These are phyloP conservation scores for Pangasius larnaudii DNA, from an alignment of 2,797 vertebrate species.

Conservation along the genomic window DNA sequence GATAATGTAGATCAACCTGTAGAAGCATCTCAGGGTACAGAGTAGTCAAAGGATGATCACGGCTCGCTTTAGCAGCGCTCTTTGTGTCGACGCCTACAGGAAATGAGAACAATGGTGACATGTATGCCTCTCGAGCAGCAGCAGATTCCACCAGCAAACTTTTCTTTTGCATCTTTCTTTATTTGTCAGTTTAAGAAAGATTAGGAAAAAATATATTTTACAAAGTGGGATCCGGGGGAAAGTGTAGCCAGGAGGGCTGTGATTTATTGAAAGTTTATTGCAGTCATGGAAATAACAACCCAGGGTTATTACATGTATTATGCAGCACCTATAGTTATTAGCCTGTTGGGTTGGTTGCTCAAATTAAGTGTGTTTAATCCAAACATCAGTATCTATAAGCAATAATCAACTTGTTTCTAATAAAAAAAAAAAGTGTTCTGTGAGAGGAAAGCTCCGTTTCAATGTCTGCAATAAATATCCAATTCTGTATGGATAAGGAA, in stretches of 20 bases:
- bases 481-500: not conserved
- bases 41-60: constrained; percentile 3
- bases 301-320: not conserved
- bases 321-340: not conserved
- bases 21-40: constrained; percentile 11
- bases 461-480: not conserved
- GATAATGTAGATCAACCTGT: not conserved
- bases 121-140: not conserved
- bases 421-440: no score
- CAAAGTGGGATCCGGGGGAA: not conserved
- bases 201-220: not conserved
- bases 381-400: not conserved
- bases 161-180: not conserved
- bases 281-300: not conserved
- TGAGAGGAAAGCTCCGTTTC: not conserved
- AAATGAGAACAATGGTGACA: constrained; percentile 49
- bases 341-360: not conserved
- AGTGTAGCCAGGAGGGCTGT: not conserved
- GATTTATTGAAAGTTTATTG: not conserved
- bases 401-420: not conserved
- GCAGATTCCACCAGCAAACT: not conserved
- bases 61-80: constrained; percentile 12
- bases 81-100: constrained; percentile 33
- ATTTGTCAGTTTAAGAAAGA: not conserved
- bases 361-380: not conserved